Conservation (phyloP, 2,888 invertebrate genomes). For the Syrista parreyssii region DNA sequence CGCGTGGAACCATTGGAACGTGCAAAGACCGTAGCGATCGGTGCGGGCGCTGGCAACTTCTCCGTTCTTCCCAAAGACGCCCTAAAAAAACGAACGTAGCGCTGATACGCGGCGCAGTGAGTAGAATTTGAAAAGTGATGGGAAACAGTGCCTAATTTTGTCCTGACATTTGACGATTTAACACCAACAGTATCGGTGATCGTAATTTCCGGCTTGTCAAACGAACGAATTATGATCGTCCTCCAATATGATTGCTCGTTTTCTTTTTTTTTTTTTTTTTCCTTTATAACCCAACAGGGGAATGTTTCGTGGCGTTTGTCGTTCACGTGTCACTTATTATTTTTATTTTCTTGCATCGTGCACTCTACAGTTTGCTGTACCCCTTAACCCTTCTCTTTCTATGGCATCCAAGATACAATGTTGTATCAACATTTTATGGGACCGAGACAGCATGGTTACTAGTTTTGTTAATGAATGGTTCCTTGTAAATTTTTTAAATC, state of each 20-base stretch:
- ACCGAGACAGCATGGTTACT: neutral
- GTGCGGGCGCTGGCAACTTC: slow-evolving; percentile 54
- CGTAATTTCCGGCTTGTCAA: slow-evolving; percentile 42
- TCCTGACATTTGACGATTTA: neutral
- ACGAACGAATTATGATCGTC: slow-evolving; percentile 50
- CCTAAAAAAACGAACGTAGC: slow-evolving; percentile 53
- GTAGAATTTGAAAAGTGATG: slow-evolving; percentile 36
- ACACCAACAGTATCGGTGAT: neutral
- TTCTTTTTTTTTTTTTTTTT: slow-evolving; percentile 15
- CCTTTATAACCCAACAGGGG: slow-evolving; percentile 12
- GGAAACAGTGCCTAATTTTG: neutral
- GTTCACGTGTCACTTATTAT: neutral
- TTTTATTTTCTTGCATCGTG: neutral
- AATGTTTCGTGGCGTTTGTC: slow-evolving; percentile 5
- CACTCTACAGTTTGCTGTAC: neutral
- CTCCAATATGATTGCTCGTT: slow-evolving; percentile 7
- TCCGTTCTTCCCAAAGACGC: slow-evolving; percentile 53
- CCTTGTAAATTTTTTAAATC: neutral
- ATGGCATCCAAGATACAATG: neutral
- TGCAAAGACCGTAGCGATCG: slow-evolving; percentile 55
- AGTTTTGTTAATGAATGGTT: neutral
- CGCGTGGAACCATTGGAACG: slow-evolving; percentile 58
- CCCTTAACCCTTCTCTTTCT: neutral
- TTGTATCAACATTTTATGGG: neutral
- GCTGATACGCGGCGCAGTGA: slow-evolving; percentile 55